Percentiles rank a stretch among this genome's conserved stretches.
Conservation (phyloP, 2,113 vertebrate species). For the Festucalex cinctus region DNA sequence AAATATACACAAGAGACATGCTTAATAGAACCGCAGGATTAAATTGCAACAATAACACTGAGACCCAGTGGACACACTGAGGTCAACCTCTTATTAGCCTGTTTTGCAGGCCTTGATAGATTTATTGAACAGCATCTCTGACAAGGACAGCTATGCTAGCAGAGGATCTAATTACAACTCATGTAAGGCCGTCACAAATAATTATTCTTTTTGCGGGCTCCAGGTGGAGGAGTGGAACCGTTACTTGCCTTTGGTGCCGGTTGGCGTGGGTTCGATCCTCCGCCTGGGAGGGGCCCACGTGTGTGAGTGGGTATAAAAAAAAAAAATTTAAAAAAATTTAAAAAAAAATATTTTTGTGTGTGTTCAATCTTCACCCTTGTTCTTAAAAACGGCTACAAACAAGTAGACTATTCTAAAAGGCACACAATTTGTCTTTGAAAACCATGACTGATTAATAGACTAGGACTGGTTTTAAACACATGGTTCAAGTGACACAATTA, state of each 20-base stretch:
- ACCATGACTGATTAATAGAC: neutral
- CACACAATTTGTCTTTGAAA: neutral
- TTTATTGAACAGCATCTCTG: conserved; percentile 29
- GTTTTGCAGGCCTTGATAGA: conserved; percentile 14
- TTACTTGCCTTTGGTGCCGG: too few species aligned
- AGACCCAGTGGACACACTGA: conserved; percentile 4
- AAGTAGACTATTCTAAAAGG: neutral
- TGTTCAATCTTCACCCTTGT: neutral
- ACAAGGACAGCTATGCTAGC: conserved; percentile 11
- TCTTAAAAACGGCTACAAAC: neutral
- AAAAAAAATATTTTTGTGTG: too few species aligned
- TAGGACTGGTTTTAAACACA: neutral
- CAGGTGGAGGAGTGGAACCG: too few species aligned
- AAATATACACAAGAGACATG: neutral
- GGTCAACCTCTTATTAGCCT: conserved; percentile 26
- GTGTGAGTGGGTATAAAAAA: too few species aligned
- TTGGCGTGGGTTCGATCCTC: too few species aligned
- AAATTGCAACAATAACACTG: conserved; percentile 6
- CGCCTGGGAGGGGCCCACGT: too few species aligned
- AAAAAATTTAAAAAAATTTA: too few species aligned
- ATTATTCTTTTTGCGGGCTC: neutral
- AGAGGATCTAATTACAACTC: conserved; percentile 5
- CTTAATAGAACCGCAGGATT: neutral
- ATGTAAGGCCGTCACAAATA: neutral
- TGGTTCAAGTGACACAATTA: neutral